These are phyloP conservation scores for Danio albolineatus DNA, from an alignment of 2,797 vertebrate species.

Conservation along the genomic window DNA sequence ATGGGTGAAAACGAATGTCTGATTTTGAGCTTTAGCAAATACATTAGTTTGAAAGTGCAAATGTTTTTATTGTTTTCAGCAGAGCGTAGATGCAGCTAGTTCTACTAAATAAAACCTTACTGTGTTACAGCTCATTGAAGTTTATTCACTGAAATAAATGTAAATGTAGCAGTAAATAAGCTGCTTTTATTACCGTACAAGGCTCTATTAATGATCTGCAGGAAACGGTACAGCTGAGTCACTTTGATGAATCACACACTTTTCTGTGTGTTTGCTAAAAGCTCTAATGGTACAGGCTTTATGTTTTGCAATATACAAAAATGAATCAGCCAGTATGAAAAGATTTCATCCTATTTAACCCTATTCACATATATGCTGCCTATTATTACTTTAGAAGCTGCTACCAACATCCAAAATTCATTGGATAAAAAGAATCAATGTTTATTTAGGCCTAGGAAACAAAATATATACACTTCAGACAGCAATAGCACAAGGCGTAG, in stretches of 20 bases:
- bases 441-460: not conserved
- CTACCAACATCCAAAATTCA: slow-evolving; percentile 8
- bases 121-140: not conserved
- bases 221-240: not conserved
- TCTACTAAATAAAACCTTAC: slow-evolving; percentile 1
- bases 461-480: slow-evolving; percentile 17
- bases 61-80: slow-evolving; percentile 8
- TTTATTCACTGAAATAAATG: slow-evolving; percentile 1
- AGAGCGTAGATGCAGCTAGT: not conserved
- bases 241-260: not conserved
- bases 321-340: not conserved
- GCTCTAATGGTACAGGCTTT: not conserved
- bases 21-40: not conserved
- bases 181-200: slow-evolving; percentile 2
- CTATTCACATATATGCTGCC: not conserved
- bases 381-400: not conserved
- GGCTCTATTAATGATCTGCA: not conserved
- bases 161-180: not conserved
- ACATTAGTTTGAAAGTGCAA: not conserved
- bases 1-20: no score
- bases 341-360: not conserved
- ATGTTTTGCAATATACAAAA: not conserved
- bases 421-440: not conserved
- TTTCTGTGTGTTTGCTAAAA: slow-evolving; percentile 13
- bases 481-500: not conserved